phyloP scores from a whole-genome alignment of 2,797 vertebrate species.

The Sarcophilus harrisii region DNA sequence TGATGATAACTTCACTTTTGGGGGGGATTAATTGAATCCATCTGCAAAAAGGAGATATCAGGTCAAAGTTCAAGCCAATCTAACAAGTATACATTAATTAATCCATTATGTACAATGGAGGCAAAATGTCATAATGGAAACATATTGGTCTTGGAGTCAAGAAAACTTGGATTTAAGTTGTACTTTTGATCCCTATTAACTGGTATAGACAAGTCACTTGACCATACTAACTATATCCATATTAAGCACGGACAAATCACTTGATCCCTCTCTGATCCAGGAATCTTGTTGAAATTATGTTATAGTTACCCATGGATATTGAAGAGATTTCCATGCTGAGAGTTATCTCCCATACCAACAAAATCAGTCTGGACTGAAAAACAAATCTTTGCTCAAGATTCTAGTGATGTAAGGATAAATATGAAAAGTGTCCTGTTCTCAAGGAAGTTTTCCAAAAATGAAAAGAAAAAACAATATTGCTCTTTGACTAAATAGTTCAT shows the following conservation, averaged over 20 bases:
- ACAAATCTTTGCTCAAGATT: neutral
- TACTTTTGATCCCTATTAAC: neutral
- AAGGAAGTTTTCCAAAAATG: neutral
- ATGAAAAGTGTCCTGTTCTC: neutral
- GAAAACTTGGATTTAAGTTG: neutral
- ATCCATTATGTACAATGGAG: neutral
- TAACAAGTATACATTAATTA: neutral
- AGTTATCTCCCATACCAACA: neutral
- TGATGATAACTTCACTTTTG: slow-evolving; percentile 43
- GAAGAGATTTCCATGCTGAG: neutral
- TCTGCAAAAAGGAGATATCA: neutral
- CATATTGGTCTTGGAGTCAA: neutral
- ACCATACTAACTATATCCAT: neutral
- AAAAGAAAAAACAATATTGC: neutral
- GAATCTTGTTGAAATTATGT: neutral
- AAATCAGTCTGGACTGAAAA: neutral
- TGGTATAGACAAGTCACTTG: neutral
- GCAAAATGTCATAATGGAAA: neutral
- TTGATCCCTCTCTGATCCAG: neutral
- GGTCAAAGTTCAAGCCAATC: neutral
- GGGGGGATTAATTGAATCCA: neutral
- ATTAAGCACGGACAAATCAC: neutral
- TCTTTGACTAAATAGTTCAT: neutral
- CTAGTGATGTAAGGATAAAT: neutral
- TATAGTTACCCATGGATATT: neutral